These are phyloP conservation scores for Coptotermes formosanus DNA, from an alignment of 1,140 invertebrate species.

Conservation along the genomic window DNA sequence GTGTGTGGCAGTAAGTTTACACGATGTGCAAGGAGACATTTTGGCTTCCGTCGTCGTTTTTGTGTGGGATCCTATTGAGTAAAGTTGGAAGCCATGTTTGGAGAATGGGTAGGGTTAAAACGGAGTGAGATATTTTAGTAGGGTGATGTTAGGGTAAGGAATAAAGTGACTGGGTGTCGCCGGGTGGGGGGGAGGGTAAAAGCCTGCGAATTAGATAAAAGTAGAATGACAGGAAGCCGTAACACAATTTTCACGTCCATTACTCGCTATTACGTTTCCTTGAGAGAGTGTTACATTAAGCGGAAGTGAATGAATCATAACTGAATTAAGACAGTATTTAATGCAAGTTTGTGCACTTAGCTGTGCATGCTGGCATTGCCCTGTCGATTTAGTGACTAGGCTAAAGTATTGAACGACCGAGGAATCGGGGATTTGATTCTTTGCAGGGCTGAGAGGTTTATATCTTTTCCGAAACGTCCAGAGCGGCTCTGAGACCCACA, in stretches of 20 bases:
- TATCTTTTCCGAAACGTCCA: no score
- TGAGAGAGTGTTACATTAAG: background rate
- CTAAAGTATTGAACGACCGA: no score
- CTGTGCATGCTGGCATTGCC: no score
- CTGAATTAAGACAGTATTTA: no score
- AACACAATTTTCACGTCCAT: slow-evolving; percentile 1
- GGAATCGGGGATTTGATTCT: no score
- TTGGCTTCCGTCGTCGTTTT: background rate
- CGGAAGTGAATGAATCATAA: no score
- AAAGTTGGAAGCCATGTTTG: slow-evolving; percentile 3
- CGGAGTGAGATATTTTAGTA: background rate
- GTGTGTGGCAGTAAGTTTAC: background rate
- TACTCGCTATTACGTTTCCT: background rate
- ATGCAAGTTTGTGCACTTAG: no score
- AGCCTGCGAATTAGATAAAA: background rate
- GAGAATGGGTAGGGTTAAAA: background rate
- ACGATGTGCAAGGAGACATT: background rate
- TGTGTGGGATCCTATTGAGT: background rate
- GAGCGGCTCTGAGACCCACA: no score
- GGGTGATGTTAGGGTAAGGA: background rate
- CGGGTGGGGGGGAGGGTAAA: background rate
- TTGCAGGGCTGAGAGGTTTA: no score
- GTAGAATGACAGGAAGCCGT: background rate
- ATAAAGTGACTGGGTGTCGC: background rate
- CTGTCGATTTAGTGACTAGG: no score